Conservation (phyloP, 2,888 invertebrate genomes). For the Busseola fusca region DNA sequence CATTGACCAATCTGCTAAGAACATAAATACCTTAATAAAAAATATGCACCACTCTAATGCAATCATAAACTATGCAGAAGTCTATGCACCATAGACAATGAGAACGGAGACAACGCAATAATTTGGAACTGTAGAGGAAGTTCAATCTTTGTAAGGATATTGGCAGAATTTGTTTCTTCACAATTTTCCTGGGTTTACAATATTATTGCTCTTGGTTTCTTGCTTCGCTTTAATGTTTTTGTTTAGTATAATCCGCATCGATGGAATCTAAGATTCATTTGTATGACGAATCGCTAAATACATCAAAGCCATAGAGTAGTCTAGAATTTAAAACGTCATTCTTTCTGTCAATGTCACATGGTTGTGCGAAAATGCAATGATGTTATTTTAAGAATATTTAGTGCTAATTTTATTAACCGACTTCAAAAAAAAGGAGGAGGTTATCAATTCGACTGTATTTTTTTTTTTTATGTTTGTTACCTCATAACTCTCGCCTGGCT, state of each 20-base stretch:
- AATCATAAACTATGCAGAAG: background rate
- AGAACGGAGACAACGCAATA: conserved; percentile 51
- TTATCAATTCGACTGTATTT: too few relatives aligned
- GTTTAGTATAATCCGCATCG: background rate
- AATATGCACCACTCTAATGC: too few relatives aligned
- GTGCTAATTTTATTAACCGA: background rate
- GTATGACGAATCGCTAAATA: background rate
- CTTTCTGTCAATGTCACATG: background rate
- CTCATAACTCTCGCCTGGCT: too few relatives aligned
- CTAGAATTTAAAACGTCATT: background rate
- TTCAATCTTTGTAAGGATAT: conserved; percentile 55
- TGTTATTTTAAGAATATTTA: background rate
- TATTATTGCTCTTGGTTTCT: background rate
- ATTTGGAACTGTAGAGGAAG: conserved; percentile 44
- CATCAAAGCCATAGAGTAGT: background rate
- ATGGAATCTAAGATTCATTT: background rate
- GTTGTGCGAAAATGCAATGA: background rate
- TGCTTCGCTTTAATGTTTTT: background rate
- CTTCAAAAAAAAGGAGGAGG: too few relatives aligned
- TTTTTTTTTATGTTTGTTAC: too few relatives aligned
- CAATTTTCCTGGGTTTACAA: background rate
- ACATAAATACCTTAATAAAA: too few relatives aligned
- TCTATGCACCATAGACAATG: background rate
- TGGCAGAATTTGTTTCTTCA: conserved; percentile 32
- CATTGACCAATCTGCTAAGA: background rate